These are phyloP conservation scores for Apistogramma diplotaenia DNA, from an alignment of 2,113 vertebrate genomes.

Conservation along the genomic window DNA sequence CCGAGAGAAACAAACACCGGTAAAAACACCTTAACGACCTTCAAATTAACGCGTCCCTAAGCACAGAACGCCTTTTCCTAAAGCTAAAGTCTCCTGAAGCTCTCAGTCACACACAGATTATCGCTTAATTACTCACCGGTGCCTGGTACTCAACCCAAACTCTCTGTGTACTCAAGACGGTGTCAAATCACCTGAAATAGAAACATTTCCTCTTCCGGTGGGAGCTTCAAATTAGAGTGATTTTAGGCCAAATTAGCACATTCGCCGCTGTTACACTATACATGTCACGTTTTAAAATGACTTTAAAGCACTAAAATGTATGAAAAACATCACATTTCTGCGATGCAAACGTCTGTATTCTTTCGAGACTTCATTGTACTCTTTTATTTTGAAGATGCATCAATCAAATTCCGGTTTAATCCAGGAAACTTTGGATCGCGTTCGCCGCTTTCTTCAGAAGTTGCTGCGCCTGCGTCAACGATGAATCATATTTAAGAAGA, in stretches of 20 bases:
- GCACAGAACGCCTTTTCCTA: neutral
- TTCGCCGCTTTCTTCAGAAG: neutral
- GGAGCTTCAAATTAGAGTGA: neutral
- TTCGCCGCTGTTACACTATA: no score
- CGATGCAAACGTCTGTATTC: no score
- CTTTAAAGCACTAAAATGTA: rapidly evolving
- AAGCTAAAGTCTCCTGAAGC: neutral
- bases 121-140: constrained; percentile 27
- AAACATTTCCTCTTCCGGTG: constrained; percentile 2
- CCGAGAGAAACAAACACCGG: neutral
- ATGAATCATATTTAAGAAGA: constrained; percentile 33
- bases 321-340: rapidly evolving
- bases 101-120: neutral
- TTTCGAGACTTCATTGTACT: rapidly evolving
- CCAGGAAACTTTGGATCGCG: neutral
- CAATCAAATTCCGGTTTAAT: neutral
- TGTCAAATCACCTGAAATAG: rapidly evolving
- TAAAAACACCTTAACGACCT: neutral
- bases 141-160: constrained; percentile 54
- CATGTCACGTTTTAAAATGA: rapidly evolving
- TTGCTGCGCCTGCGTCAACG: constrained; percentile 50
- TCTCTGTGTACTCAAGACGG: constrained; percentile 5
- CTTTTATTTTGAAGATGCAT: constrained; percentile 9
- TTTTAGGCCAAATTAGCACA: rapidly evolving
- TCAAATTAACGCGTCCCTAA: neutral